Evolutionary conservation across 2,888 invertebrate species (phyloP).

Genomic region (Eristalis tenax): DNA sequence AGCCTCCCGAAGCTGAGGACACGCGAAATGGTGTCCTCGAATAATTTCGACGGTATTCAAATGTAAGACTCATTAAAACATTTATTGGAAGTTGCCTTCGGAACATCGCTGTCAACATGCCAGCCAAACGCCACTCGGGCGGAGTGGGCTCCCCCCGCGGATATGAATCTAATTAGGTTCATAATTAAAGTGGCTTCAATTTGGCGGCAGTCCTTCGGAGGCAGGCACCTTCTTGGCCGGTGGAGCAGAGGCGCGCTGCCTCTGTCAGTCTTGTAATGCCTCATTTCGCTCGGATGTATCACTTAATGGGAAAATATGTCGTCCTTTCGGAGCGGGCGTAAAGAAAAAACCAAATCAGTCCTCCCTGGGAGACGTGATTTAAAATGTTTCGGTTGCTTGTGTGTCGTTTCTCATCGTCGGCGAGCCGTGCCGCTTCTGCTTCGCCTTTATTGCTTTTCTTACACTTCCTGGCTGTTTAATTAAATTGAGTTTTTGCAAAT

Average conservation of each 20-base stretch:
- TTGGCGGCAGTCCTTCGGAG: slow-evolving; percentile 1
- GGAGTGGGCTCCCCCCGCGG: background rate
- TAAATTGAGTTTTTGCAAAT: background rate
- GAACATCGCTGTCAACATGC: background rate
- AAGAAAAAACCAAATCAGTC: background rate
- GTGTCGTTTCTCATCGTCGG: background rate
- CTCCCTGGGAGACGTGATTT: background rate
- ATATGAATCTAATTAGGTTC: slow-evolving; percentile 26
- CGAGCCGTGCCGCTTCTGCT: background rate
- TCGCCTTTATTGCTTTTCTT: background rate
- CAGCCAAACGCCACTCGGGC: background rate
- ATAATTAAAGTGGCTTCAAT: slow-evolving; percentile 14
- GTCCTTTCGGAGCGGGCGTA: background rate
- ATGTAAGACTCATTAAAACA: slow-evolving; percentile 21
- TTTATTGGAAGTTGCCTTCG: slow-evolving; percentile 2
- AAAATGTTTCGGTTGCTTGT: background rate
- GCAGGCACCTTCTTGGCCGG: background rate
- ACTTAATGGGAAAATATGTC: slow-evolving; percentile 32
- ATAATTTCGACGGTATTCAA: background rate
- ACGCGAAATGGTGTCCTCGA: background rate
- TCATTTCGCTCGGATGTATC: slow-evolving; percentile 18
- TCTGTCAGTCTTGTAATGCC: background rate
- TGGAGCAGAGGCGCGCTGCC: background rate
- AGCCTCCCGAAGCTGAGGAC: background rate
- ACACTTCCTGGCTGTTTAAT: background rate